A percentile compares a stretch with the other conserved stretches of the same genome.
phyloP scores from a whole-genome alignment of 2,113 vertebrate species.

The Pangasianodon gigas region DNA sequence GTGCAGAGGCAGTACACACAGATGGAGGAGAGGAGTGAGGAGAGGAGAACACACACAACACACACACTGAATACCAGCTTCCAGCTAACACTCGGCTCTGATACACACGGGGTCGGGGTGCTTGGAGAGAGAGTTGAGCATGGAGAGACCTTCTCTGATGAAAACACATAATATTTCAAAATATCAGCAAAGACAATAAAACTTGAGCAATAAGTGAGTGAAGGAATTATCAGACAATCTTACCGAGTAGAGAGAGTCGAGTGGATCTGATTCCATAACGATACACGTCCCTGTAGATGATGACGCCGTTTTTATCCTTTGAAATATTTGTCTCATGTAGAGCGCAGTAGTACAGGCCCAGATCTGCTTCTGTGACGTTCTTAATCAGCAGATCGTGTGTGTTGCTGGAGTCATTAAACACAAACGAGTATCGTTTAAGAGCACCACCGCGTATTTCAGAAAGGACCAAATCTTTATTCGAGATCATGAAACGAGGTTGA shows the following conservation, averaged over 20 bases:
- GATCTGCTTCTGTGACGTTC: constrained; percentile 49
- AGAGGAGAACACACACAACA: constrained; percentile 38
- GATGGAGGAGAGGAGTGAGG: constrained; percentile 18
- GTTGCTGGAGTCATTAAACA: not conserved
- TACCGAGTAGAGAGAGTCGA: constrained; percentile 20
- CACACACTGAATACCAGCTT: not conserved
- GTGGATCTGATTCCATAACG: constrained; percentile 18
- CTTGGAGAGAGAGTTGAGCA: too few species aligned
- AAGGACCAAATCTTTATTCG: not conserved
- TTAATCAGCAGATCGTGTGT: constrained; percentile 36
- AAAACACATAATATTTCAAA: too few species aligned
- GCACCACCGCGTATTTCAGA: too few species aligned
- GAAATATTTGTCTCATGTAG: not conserved
- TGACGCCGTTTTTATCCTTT: not conserved
- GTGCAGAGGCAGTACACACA: constrained; percentile 11
- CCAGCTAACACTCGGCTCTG: too few species aligned
- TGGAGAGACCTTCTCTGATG: too few species aligned
- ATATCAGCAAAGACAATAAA: not conserved
- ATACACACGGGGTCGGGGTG: too few species aligned
- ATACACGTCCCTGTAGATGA: not conserved
- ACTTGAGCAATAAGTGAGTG: too few species aligned
- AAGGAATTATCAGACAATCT: not conserved
- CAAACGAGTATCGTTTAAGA: not conserved
- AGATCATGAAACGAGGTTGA: too few species aligned
- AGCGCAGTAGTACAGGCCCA: constrained; percentile 55